Base-by-base conservation (phyloP, 2,797 vertebrate species). In the Urocyon cinereoargenteus region DNA sequence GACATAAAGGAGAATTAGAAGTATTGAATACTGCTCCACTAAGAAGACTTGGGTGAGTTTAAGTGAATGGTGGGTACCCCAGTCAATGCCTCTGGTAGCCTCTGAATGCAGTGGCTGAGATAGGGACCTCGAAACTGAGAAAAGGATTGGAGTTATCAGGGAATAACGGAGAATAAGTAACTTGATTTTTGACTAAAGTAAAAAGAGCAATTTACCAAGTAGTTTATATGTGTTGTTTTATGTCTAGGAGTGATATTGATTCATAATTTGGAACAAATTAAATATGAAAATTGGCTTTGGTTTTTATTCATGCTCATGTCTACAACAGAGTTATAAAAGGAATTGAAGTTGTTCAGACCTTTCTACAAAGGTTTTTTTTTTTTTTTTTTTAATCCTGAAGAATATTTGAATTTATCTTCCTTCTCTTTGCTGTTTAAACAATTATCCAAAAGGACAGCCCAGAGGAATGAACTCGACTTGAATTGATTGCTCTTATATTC, bases 331-430 rank as follows among this genome's bases (percentile, higher is more conserved):
- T 70, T 81, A 6, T n/a, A 49, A 79, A 78, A 72, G 31, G 5
- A 66, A 62, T 62, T 84, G 1, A 75, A 73, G 59, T 66, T 73
- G 28, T 4, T 87, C 53, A 55, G 11, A 61, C 2, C 55, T 97
- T 86, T 64, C 88, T 73, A 64, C 13, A 36, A 49, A 85, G 2
- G 2, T 18, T 31, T n/a, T n/a, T 70, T 34, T 68, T 12, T 24
- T 61, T 2, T 81, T 66, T 34, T 83, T 89, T 88, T 88, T 16
- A 21, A 49, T 31, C 10, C 2, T 72, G 15, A 14, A 66, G 18
- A 26, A 15, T 91, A 90, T 59, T 53, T 78, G 64, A 95, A 92
- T 97, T 95, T 45, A 86, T 97, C 22, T 73, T 84, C 64, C n/a
- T 84, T 87, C 2, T 82, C 18, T 91, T 90, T 34, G 66, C 18